Conservation (phyloP, 2,797 vertebrate species). For the Gobio occitaniae region DNA sequence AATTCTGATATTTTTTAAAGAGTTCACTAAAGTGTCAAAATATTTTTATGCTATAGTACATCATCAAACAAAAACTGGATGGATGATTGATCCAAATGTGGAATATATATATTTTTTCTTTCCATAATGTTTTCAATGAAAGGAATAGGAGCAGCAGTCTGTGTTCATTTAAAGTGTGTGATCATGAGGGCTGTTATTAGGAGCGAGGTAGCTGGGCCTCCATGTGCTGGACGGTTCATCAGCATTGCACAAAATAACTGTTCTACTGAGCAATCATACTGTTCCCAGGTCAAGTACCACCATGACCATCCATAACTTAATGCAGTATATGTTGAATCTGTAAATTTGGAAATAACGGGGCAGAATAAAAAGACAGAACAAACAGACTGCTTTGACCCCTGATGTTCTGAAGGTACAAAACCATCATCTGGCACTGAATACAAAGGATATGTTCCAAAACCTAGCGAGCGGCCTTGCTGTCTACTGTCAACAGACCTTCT, state of each 20-base stretch:
- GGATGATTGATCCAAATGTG: neutral
- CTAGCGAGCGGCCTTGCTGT: no score
- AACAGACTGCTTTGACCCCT: neutral
- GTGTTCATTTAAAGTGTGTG: neutral
- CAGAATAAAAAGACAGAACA: neutral
- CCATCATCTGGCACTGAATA: neutral
- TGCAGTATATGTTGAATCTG: conserved; percentile 73
- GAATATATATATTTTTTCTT: neutral
- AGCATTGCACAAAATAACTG: conserved; percentile 78
- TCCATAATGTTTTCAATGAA: neutral
- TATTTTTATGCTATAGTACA: neutral
- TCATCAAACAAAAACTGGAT: neutral
- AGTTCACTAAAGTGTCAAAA: neutral
- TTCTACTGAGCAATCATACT: conserved; percentile 66
- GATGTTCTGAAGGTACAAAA: neutral
- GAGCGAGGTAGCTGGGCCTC: conserved; percentile 70
- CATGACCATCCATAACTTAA: conserved; percentile 71
- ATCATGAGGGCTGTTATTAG: conserved; percentile 68
- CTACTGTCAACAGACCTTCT: no score
- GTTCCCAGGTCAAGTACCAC: conserved; percentile 73
- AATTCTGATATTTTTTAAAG: neutral
- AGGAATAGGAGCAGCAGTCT: neutral
- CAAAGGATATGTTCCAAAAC: neutral
- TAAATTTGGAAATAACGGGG: conserved; percentile 66
- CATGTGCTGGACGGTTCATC: conserved; percentile 74